Conservation (phyloP, 1,140 invertebrate species). For the Cydia strobilella region DNA sequence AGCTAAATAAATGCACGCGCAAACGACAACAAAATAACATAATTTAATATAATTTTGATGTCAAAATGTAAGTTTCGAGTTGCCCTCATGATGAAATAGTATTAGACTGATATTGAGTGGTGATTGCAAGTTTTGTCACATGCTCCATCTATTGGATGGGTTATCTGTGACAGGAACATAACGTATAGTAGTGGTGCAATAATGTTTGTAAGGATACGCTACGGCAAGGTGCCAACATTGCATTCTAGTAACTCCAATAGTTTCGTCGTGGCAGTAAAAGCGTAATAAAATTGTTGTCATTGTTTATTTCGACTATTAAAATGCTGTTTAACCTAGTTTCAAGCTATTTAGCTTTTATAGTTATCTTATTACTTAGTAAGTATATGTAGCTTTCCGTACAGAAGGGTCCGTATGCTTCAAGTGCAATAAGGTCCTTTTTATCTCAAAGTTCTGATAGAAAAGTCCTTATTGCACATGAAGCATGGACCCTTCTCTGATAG, state of each 20-base stretch:
- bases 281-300: slow-evolving; percentile 23
- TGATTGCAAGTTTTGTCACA: background rate
- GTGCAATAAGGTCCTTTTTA: too few species aligned
- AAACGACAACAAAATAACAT: too few species aligned
- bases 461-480: too few species aligned
- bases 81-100: too few species aligned
- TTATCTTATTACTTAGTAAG: background rate
- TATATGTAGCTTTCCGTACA: too few species aligned
- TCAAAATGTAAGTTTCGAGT: too few species aligned
- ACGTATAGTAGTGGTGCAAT: slow-evolving; percentile 29
- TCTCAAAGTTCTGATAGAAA: too few species aligned
- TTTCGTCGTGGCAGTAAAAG: slow-evolving; percentile 17
- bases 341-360: background rate
- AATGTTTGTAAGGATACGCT: slow-evolving; percentile 24
- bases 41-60: too few species aligned
- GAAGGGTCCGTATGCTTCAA: too few species aligned
- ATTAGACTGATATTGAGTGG: too few species aligned
- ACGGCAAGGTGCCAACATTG: slow-evolving; percentile 30
- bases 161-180: background rate
- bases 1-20: too few species aligned
- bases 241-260: slow-evolving; percentile 5
- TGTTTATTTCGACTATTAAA: slow-evolving; percentile 1
- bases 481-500: too few species aligned
- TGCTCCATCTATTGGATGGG: background rate
- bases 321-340: slow-evolving; percentile 2